Base-by-base conservation (phyloP, 2,113 vertebrate species). In the Buteo buteo region DNA sequence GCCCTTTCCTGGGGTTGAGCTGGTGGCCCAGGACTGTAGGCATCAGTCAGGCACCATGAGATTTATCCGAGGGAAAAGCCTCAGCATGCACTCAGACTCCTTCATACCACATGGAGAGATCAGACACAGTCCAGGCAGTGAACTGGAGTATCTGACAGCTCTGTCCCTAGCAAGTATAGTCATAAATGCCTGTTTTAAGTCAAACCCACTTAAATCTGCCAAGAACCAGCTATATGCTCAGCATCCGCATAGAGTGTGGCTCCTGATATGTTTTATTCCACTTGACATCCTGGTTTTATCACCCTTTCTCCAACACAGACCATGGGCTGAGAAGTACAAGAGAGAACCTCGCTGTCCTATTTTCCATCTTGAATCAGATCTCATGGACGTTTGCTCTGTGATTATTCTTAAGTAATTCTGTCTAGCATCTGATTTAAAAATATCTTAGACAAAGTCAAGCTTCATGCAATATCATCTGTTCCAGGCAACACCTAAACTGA, bases 361-460 rank as follows among this genome's bases (percentile, higher is more conserved):
- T 93, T 83, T 49, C 55, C 31, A 26, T 15, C 58, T 57, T 20
- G 14, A 57, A 54, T 83, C 72, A 58, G 67, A 29, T 62, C 83
- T 86, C 64, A 72, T 24, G 36, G 86, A 45, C 28, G 8, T 66
- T 73, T 83, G 29, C 40, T 71, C 74, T 73, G 67, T 88, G 72
- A 72, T 54, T 94, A 18, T 57, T 80, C 66, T 59, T 25, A 82
- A 96, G 54, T 62, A 88, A 76, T 76, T 83, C 62, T 83, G 76
- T 83, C 83, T 91, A 21, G 74, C 93, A 74, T 82, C 57, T 88
- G 44, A 72, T 83, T 69, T 80, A 86, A 92, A 95, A 88, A 80
- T 86, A 86, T 11, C 71, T 86, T 77, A 54, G 55, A 44, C 44
- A 32, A 44, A 88, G 54, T 72, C 76, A 86, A 91, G n/a, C 38